Base-by-base conservation (phyloP, 2,113 vertebrate species). In the Ptilorrhoa leucosticta region DNA sequence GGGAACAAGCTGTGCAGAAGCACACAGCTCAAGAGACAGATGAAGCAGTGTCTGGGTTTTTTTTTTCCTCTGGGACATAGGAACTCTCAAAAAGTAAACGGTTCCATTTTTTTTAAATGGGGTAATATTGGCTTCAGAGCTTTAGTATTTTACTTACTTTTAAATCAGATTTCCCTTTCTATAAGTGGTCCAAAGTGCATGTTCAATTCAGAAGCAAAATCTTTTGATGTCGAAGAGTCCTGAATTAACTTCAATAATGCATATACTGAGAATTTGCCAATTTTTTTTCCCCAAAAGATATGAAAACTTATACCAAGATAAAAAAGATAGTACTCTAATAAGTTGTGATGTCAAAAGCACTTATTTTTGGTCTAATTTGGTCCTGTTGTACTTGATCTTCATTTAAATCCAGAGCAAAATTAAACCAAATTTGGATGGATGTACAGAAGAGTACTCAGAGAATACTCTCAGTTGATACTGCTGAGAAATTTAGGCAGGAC, bases 361-460 rank as follows among this genome's bases (percentile, higher is more conserved):
- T 11, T 42, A 7, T 44, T 83, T 83, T 72, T 45, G 2, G 23
- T 51, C 15, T 57, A 60, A 33, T 56, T 75, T 51, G 28, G 10
- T 57, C 15, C 12, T 20, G 10, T 12, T 80, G 39, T 88, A 45
- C 48, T 51, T 81, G 30, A 69, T 78, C 45, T 9, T 87, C 9
- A 30, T 84, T 92, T 73, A 44, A 75, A 84, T 84, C 6, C 33
- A 68, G 39, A 82, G 27, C 21, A 94, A 95, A 84, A 73, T 68
- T 51, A 91, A 75, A 57, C 10, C 9, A 5, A 21, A 24, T 79
- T 85, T 70, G 19, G 17, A 51, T 70, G 16, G 13, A 48, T 22
- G 9, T 72, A 45, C 11, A 45, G 54, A 82, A 70, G 20, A 81
- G 40, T 44, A 47, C 10, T n/a, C n/a, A n/a, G n/a, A n/a, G n/a